These are phyloP conservation scores for Palythoa caribaeorum DNA, from an alignment of 92 coral and sea anemone genomes.

Conservation along the genomic window DNA sequence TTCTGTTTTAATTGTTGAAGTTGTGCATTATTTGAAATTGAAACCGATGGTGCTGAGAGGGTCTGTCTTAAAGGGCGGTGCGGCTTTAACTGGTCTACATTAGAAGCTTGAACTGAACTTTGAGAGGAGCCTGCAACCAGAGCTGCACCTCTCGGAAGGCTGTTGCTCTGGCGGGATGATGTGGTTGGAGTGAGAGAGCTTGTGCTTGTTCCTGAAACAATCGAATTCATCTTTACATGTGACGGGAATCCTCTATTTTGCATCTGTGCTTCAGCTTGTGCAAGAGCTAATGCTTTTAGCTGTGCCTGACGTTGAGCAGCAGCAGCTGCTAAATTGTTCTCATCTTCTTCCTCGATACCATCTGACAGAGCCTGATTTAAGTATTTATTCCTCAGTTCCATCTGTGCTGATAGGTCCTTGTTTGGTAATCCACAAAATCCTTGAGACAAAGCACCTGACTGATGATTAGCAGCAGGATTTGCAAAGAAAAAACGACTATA, in stretches of 20 bases:
- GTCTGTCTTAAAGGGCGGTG: slow-evolving; percentile 93
- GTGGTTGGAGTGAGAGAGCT: slow-evolving; percentile 59
- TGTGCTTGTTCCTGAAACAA: slow-evolving; percentile 60
- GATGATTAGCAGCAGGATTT: slow-evolving; percentile 60
- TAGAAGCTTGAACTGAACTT: slow-evolving; percentile 61
- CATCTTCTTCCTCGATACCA: slow-evolving; percentile 96
- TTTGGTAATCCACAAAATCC: slow-evolving; percentile 53
- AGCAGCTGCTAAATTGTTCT: slow-evolving; percentile 80
- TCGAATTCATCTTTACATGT: slow-evolving; percentile 70
- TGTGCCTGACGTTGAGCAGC: slow-evolving; percentile 93
- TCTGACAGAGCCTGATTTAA: slow-evolving; percentile 86
- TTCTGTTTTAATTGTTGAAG: slow-evolving; percentile 86
- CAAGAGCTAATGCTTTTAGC: slow-evolving; percentile 88
- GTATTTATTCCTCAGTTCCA: slow-evolving; percentile 83
- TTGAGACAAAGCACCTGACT: slow-evolving; percentile 54
- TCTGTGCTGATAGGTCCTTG: slow-evolving; percentile 66
- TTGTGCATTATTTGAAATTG: slow-evolving; percentile 83
- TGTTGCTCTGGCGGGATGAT: slow-evolving; percentile 64
- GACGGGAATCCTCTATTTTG: slow-evolving; percentile 65
- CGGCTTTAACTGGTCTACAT: slow-evolving; percentile 53
- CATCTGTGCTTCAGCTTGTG: slow-evolving; percentile 91
- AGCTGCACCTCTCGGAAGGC: slow-evolving; percentile 74
- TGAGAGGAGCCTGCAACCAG: slow-evolving; percentile 68
- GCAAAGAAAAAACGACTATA: slow-evolving; percentile 78
- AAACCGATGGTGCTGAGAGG: slow-evolving; percentile 89